Evolutionary conservation across 2,797 vertebrate genomes (phyloP).

Genomic region (Pseudocheirus occidentalis): DNA sequence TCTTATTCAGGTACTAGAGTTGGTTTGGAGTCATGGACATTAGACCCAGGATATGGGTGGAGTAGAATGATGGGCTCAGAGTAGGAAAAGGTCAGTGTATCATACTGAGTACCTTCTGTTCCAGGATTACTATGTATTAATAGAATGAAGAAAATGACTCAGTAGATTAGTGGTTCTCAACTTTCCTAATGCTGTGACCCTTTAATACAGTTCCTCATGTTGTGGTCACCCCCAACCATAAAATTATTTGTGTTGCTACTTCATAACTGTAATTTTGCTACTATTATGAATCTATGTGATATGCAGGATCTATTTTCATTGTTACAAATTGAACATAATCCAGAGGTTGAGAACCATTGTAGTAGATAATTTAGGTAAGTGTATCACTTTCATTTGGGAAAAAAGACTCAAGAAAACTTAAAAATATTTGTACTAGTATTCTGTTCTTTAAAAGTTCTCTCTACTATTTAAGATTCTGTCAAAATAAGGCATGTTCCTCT

Average conservation of each 20-base stretch:
- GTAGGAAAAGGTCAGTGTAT: background rate
- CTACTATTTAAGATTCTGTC: background rate
- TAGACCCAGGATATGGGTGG: background rate
- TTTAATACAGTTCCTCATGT: too few species aligned
- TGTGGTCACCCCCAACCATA: too few species aligned
- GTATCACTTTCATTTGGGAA: slow-evolving; percentile 31
- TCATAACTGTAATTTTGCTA: too few species aligned
- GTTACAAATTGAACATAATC: too few species aligned
- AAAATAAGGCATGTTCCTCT: slow-evolving; percentile 26
- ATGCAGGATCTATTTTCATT: too few species aligned
- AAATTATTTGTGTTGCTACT: too few species aligned
- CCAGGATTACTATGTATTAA: background rate
- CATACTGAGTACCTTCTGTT: background rate
- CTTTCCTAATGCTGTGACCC: too few species aligned
- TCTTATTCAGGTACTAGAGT: background rate
- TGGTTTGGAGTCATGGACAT: background rate
- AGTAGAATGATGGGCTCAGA: background rate
- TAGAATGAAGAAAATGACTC: background rate
- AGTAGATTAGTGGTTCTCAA: slow-evolving; percentile 14
- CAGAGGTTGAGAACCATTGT: too few species aligned
- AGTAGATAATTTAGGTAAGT: slow-evolving; percentile 12
- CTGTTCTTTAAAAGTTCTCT: slow-evolving; percentile 16
- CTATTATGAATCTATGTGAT: too few species aligned
- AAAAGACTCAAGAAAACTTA: background rate
- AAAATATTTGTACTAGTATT: slow-evolving; percentile 24